Base-by-base conservation (phyloP, 2,888 invertebrate genomes). In the Tipula lateralis region DNA sequence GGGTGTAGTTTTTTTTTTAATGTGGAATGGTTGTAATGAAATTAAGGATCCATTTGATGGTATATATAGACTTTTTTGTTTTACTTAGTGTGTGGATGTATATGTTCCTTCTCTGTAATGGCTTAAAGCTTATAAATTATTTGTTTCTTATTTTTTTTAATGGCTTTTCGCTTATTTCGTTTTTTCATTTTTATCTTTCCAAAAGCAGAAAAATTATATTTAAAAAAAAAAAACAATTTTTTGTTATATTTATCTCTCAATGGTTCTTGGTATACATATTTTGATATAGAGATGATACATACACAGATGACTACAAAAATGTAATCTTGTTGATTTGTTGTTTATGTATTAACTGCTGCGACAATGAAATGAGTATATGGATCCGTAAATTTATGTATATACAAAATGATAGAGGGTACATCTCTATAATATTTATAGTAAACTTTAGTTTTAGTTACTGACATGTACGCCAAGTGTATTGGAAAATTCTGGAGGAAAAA, bases 1-100 rank as follows among this genome's bases (percentile, higher is more conserved):
- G 88, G 89, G 89, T n/a, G 90, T 88, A 89, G 90, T 50, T 50
- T 16, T 50, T n/a, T 1, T 16, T 7, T 7, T 32, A 32, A 50
- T 50, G 1, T 50, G 7, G 44, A 50, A 16, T 50, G 44, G 44
- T 4, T 89, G 90, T 90, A 90, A 90, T 89, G 90, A 88, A 90
- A 90, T 90, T 90, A 90, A 88, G 90, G 89, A 90, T 90, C 89
- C 90, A 90, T 90, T 90, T 90, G 90, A 90, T 89, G 89, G 88
- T 87, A 88, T 50, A 34, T 34, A 50, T 87, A 88, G 81, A 29
- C 9, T 7, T n/a, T 36, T 36, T 81, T 81, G 24, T 29, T 29
- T 81, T 13, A 13, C 29, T 29, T 81, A 29, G 6, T 5, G 6
- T 50, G 16, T 81, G 29, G 9, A 12, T 36, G 36, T 29, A 3